A percentile compares a stretch with the other conserved stretches of the same genome.
Conservation (phyloP, 1,140 invertebrate genomes). For the Trigoniulus corallinus region DNA sequence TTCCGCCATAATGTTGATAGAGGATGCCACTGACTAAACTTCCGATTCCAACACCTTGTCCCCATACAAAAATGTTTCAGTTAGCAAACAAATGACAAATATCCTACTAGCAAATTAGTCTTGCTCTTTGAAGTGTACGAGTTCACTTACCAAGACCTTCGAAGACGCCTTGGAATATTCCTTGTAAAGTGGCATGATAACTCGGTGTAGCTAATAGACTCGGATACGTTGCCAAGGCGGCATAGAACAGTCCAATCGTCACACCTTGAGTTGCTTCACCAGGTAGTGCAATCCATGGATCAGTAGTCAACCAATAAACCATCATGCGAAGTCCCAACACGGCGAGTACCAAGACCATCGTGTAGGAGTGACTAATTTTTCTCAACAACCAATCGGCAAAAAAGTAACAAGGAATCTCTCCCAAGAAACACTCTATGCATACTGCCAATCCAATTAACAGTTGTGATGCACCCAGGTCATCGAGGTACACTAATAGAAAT, state of each 20-base stretch:
- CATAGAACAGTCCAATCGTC: constrained; percentile 74
- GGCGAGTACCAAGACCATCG: constrained; percentile 63
- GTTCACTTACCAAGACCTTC: constrained; percentile 59
- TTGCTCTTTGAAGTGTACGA: too few relatives aligned
- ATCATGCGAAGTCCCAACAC: constrained; percentile 58
- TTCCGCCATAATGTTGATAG: background rate
- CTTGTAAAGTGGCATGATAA: constrained; percentile 54
- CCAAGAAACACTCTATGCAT: constrained; percentile 61
- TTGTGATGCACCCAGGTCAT: constrained; percentile 22
- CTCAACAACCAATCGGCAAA: constrained; percentile 43
- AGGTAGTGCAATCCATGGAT: constrained; percentile 64
- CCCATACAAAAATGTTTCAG: too few relatives aligned
- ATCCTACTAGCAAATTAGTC: too few relatives aligned
- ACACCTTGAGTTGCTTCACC: constrained; percentile 73
- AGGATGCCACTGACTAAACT: background rate
- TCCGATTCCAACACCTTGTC: constrained; percentile 1
- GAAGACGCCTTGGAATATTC: constrained; percentile 64
- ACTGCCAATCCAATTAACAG: constrained; percentile 62
- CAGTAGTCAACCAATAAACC: constrained; percentile 57
- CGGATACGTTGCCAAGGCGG: constrained; percentile 72
- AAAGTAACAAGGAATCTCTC: constrained; percentile 81
- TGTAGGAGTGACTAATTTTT: constrained; percentile 61
- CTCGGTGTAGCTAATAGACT: constrained; percentile 64
- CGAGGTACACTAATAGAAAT: constrained; percentile 9
- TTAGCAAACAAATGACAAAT: too few relatives aligned